Evolutionary conservation across 2,888 invertebrate species (phyloP).

Genomic region (Hirtodrosophila cameraria): DNA sequence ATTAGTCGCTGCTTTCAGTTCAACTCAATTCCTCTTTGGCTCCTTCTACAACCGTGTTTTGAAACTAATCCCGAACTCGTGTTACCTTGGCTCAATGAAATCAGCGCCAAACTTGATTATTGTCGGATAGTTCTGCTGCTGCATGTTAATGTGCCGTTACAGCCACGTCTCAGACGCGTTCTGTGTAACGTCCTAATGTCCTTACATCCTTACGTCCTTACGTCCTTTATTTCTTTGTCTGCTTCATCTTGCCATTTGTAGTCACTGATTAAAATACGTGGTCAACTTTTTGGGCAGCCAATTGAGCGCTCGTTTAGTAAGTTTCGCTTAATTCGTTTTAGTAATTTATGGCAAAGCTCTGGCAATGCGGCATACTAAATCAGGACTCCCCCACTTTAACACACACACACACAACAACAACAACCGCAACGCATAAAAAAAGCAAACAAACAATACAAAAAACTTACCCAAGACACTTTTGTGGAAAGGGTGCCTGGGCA

Average conservation of each 20-base stretch:
- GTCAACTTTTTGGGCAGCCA: conserved; percentile 78
- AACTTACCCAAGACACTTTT: conserved; percentile 44
- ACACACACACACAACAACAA: conserved; percentile 28
- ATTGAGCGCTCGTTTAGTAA: conserved; percentile 77
- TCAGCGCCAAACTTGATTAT: conserved; percentile 73
- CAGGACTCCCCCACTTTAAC: conserved; percentile 27
- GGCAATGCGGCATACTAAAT: conserved; percentile 54
- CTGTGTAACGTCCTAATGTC: no score
- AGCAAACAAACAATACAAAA: conserved; percentile 36
- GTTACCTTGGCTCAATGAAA: conserved; percentile 68
- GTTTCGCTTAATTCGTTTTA: conserved; percentile 79
- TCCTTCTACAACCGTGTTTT: conserved; percentile 36
- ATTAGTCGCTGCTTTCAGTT: conserved; percentile 52
- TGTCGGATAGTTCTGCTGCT: conserved; percentile 48
- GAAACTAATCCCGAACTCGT: conserved; percentile 74
- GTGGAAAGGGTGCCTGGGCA: conserved; percentile 49
- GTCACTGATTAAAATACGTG: conserved; percentile 79
- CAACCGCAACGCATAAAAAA: conserved; percentile 14
- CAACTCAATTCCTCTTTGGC: background rate
- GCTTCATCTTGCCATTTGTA: conserved; percentile 48
- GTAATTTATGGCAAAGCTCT: conserved; percentile 76
- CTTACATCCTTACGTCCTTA: background rate
- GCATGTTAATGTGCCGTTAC: conserved; percentile 62
- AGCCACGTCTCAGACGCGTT: background rate
- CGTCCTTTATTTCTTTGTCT: conserved; percentile 1